phyloP scores from a whole-genome alignment of 2,113 vertebrate species.

The Corydoras sp. region DNA sequence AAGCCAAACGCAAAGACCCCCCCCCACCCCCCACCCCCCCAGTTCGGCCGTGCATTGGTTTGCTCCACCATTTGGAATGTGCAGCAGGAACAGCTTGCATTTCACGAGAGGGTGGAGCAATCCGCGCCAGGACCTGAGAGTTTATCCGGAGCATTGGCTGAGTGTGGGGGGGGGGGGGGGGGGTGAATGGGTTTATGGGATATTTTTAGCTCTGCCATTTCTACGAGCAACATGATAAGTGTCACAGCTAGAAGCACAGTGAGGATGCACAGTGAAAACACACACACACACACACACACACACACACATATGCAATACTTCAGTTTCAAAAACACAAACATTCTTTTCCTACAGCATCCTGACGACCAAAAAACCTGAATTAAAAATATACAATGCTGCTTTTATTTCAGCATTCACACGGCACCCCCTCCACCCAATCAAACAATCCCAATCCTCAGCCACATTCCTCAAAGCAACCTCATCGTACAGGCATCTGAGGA shows the following conservation, averaged over 20 bases:
- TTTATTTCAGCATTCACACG: no score
- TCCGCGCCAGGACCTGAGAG: constrained; percentile 30
- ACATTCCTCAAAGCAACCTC: no score
- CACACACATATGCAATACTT: background rate
- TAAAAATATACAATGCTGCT: no score
- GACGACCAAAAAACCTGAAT: no score
- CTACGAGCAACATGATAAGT: constrained; percentile 41
- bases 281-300: constrained; percentile 8
- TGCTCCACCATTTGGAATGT: constrained; percentile 58
- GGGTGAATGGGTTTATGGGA: constrained; percentile 53
- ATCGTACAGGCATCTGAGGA: no score
- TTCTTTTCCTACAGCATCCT: no score
- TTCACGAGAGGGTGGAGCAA: constrained; percentile 59
- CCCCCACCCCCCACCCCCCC: constrained; percentile 23
- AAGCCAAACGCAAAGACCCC: constrained; percentile 1
- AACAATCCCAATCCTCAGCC: no score
- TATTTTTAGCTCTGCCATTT: constrained; percentile 64
- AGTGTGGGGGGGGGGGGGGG: constrained; percentile 43
- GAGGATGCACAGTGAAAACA: background rate
- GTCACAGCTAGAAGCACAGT: constrained; percentile 18
- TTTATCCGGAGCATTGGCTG: constrained; percentile 45
- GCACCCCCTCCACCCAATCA: no score
- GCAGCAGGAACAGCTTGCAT: constrained; percentile 54
- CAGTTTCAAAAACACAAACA: no score
- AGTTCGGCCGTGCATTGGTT: constrained; percentile 54